Conservation (phyloP, 2,888 invertebrate genomes). For the Eumacrocentrus americanus region DNA sequence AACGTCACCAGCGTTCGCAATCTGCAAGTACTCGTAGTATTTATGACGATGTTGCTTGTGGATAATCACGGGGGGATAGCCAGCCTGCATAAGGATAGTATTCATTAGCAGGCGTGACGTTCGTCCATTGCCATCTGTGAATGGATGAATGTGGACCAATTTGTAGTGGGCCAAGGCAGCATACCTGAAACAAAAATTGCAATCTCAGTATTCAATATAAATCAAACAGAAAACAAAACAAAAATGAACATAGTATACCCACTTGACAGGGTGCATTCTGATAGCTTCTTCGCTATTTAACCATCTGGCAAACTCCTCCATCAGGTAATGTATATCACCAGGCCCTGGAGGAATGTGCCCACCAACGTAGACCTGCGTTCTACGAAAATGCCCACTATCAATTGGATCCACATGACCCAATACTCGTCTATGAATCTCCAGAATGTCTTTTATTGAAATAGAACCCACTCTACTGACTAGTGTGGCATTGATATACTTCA, state of each 20-base stretch:
- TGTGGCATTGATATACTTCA: slow-evolving; percentile 89
- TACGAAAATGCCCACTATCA: slow-evolving; percentile 86
- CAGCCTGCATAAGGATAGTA: slow-evolving; percentile 91
- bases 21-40: slow-evolving; percentile 87
- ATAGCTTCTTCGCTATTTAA: slow-evolving; percentile 86
- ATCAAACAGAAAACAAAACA: neutral
- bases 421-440: slow-evolving; percentile 91
- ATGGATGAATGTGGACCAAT: slow-evolving; percentile 95
- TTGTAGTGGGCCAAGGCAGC: slow-evolving; percentile 97
- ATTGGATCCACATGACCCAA: slow-evolving; percentile 94
- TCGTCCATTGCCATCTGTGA: slow-evolving; percentile 95
- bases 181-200: slow-evolving; percentile 66
- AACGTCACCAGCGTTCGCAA: slow-evolving; percentile 93
- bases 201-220: neutral
- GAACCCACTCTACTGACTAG: slow-evolving; percentile 77
- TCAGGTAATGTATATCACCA: slow-evolving; percentile 77
- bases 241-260: slow-evolving; percentile 25
- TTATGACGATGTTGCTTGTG: slow-evolving; percentile 83
- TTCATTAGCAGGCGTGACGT: slow-evolving; percentile 96
- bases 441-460: slow-evolving; percentile 83
- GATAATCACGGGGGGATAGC: slow-evolving; percentile 95
- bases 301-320: slow-evolving; percentile 92
- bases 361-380: slow-evolving; percentile 92
- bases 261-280: slow-evolving; percentile 86
- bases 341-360: slow-evolving; percentile 93